These are phyloP conservation scores for Euura saliciscinereae DNA, from an alignment of 1,140 invertebrate species.

Conservation along the genomic window DNA sequence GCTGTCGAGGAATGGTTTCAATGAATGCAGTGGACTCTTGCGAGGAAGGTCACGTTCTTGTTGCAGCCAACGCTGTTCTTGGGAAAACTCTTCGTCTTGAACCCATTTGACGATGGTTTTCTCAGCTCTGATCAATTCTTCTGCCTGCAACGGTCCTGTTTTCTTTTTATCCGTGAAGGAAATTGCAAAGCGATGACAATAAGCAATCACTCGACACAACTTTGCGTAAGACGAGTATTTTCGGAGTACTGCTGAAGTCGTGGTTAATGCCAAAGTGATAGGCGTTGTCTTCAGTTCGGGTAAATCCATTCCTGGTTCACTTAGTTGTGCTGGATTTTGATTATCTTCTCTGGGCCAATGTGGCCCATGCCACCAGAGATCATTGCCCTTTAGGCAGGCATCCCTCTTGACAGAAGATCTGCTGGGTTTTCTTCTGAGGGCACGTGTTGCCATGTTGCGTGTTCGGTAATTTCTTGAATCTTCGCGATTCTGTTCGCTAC, in stretches of 20 bases:
- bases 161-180: neutral
- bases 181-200: neutral
- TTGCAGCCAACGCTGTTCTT: no score
- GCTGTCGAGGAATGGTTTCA: constrained; percentile 22
- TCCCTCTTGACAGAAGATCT: constrained; percentile 36
- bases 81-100: neutral
- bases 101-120: neutral
- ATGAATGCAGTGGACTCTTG: neutral
- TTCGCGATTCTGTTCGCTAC: constrained; percentile 43
- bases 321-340: no score
- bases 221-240: neutral
- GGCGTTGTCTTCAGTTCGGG: no score
- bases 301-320: no score
- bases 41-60: neutral
- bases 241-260: no score
- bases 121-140: neutral
- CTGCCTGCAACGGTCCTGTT: neutral
- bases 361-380: constrained; percentile 26
- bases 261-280: no score
- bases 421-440: constrained; percentile 34
- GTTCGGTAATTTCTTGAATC: constrained; percentile 35
- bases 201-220: neutral
- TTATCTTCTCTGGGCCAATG: neutral
- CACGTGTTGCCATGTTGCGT: neutral
- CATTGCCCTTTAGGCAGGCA: constrained; percentile 6